Evolutionary conservation across 1,140 invertebrate species (phyloP).

Genomic region (Lanistes nyassanus): DNA sequence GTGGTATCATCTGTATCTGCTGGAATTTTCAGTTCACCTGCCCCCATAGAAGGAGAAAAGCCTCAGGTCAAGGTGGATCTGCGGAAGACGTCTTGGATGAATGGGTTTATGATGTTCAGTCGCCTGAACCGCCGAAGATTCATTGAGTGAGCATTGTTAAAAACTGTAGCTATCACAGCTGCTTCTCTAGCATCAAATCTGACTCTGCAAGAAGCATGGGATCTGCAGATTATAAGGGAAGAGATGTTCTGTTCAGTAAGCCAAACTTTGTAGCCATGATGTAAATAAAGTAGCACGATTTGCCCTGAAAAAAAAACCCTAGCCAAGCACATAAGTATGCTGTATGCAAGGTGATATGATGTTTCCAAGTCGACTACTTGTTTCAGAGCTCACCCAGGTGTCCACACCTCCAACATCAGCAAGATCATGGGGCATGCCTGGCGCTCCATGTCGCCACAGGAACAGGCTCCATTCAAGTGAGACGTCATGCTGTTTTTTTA

Average conservation of each 20-base stretch:
- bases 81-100: constrained; percentile 63
- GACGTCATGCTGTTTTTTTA: constrained; percentile 1
- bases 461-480: constrained; percentile 59
- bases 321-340: too few species aligned
- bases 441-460: constrained; percentile 52
- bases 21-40: too few species aligned
- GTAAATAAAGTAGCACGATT: too few species aligned
- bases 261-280: too few species aligned
- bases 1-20: too few species aligned
- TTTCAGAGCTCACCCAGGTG: constrained; percentile 54
- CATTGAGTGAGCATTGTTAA: constrained; percentile 46
- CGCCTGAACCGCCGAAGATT: constrained; percentile 54
- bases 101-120: constrained; percentile 66
- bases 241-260: too few species aligned
- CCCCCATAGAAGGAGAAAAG: background rate
- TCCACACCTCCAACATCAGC: constrained; percentile 58
- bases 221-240: too few species aligned
- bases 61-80: constrained; percentile 46
- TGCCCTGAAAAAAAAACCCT: too few species aligned
- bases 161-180: background rate
- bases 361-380: background rate
- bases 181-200: too few species aligned
- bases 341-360: background rate
- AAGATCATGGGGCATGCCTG: constrained; percentile 62
- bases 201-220: too few species aligned